Percentiles rank a stretch among this genome's conserved stretches.
Evolutionary conservation across 2,113 vertebrate genomes (phyloP).

Genomic region (Heteronetta atricapilla): DNA sequence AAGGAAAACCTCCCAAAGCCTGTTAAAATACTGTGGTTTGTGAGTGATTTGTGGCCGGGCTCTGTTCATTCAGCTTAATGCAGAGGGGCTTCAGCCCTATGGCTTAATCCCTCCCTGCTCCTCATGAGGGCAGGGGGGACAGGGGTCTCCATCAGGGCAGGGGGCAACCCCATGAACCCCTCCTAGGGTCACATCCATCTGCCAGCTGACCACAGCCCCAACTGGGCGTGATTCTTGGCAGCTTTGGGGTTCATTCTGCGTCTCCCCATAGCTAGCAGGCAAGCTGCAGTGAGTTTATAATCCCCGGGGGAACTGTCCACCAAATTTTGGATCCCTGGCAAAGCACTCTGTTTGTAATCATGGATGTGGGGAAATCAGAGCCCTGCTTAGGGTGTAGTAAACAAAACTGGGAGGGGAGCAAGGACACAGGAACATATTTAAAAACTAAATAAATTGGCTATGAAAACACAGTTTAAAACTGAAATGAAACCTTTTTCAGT

Average conservation of each 20-base stretch:
- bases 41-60: not conserved
- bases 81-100: not conserved
- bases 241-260: not conserved
- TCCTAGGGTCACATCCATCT: not conserved
- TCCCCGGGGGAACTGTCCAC: not conserved
- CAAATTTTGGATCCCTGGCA: slow-evolving; percentile 7
- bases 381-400: not conserved
- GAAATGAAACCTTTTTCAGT: not conserved
- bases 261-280: not conserved
- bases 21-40: not conserved
- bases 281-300: not conserved
- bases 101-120: not conserved
- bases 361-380: slow-evolving; percentile 40
- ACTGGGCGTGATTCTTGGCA: slow-evolving; percentile 46
- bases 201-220: not conserved
- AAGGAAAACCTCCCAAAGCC: not conserved
- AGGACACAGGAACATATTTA: not conserved
- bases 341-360: not conserved
- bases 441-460: slow-evolving; percentile 1
- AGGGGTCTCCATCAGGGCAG: not conserved
- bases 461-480: slow-evolving; percentile 23
- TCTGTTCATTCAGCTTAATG: not conserved
- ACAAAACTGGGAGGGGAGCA: not conserved
- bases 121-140: not conserved
- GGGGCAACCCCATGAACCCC: not conserved